phyloP scores from a whole-genome alignment of 2,888 invertebrate species.

The Polyommatus icarus region DNA sequence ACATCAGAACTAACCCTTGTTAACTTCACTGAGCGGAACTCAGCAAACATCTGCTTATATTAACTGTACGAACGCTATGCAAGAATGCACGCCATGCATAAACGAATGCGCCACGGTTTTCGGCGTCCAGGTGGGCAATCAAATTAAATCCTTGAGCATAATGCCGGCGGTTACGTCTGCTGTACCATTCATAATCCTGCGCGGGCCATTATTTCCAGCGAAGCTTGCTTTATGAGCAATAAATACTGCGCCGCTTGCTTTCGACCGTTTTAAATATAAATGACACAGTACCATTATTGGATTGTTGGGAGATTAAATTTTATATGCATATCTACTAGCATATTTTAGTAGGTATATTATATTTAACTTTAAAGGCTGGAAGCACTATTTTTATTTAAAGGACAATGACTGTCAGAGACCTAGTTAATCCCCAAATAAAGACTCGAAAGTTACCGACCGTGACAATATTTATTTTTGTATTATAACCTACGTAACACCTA shows the following conservation, averaged over 20 bases:
- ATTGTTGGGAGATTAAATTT: conserved; percentile 23
- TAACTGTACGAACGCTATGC: background rate
- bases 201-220: conserved; percentile 38
- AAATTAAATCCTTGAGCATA: conserved; percentile 34
- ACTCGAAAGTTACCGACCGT: too few species aligned
- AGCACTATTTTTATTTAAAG: background rate
- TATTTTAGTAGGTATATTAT: background rate
- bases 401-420: background rate
- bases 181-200: conserved; percentile 39
- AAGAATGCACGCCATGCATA: conserved; percentile 9
- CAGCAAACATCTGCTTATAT: background rate
- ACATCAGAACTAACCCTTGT: background rate
- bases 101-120: background rate
- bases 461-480: too few species aligned
- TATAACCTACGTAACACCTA: background rate
- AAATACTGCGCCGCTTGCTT: conserved; percentile 36
- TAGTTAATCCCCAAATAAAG: background rate
- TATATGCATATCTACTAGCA: background rate
- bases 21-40: background rate
- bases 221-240: conserved; percentile 39
- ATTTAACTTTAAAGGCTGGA: background rate
- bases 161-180: conserved; percentile 33
- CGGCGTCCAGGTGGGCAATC: conserved; percentile 29
- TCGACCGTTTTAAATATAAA: conserved; percentile 35
- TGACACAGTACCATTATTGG: conserved; percentile 30